These are phyloP conservation scores for Porites lutea DNA, from an alignment of 64 coral and sea anemone species.

Conservation along the genomic window DNA sequence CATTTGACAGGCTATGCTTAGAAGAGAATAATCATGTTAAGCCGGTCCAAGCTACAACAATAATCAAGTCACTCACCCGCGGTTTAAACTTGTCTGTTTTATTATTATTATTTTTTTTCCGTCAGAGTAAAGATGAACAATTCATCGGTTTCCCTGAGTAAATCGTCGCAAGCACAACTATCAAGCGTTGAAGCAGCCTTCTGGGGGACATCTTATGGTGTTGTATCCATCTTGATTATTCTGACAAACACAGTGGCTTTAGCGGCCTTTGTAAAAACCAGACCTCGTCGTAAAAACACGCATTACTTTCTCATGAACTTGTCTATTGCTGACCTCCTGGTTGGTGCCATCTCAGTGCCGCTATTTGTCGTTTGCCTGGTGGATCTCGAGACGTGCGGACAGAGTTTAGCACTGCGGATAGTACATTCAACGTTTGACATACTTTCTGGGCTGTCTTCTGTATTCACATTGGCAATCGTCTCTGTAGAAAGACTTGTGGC, in stretches of 20 bases:
- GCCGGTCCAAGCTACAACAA: no score
- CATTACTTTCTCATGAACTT: slow-evolving; percentile 67
- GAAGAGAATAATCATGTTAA: background rate
- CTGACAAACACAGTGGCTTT: slow-evolving; percentile 47
- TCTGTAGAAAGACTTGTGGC: slow-evolving; percentile 55
- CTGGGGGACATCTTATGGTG: slow-evolving; percentile 49
- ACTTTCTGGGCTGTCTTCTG: slow-evolving; percentile 54
- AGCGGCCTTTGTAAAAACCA: slow-evolving; percentile 47
- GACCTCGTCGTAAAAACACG: slow-evolving; percentile 44
- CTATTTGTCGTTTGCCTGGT: slow-evolving; percentile 48
- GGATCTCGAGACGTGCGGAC: background rate
- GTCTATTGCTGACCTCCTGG: slow-evolving; percentile 63
- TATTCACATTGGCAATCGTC: slow-evolving; percentile 48
- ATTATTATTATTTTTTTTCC: background rate
- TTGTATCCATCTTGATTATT: slow-evolving; percentile 41
- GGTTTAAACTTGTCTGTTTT: background rate
- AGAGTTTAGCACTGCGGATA: background rate
- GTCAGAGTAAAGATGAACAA: background rate
- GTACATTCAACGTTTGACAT: slow-evolving; percentile 43
- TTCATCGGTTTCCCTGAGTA: background rate
- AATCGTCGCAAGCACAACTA: background rate
- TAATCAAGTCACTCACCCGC: background rate
- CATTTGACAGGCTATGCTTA: background rate
- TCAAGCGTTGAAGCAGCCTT: background rate
- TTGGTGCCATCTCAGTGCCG: slow-evolving; percentile 46